A percentile compares a stretch with the other conserved stretches of the same genome.
phyloP scores from a whole-genome alignment of 1,140 invertebrate genomes.

The Drosophila elegans region DNA sequence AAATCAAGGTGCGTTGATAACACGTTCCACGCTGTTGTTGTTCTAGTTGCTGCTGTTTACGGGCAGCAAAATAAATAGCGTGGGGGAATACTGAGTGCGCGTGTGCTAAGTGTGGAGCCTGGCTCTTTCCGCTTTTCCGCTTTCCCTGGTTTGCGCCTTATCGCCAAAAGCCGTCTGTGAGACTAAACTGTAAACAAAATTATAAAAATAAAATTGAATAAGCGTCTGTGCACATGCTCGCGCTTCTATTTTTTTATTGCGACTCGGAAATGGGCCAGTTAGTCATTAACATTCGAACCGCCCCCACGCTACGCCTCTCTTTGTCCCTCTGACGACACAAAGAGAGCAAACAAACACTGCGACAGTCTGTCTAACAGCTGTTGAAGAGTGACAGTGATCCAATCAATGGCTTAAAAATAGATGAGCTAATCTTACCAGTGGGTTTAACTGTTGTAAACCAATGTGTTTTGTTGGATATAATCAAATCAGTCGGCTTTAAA shows the following conservation, averaged over 20 bases:
- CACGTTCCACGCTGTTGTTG: constrained; percentile 35
- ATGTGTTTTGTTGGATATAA: background rate
- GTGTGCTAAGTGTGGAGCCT: constrained; percentile 49
- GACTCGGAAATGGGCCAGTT: constrained; percentile 67
- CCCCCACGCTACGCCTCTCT: constrained; percentile 6
- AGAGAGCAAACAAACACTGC: constrained; percentile 11
- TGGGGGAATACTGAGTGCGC: constrained; percentile 37
- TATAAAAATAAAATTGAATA: constrained; percentile 62
- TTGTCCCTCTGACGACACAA: constrained; percentile 1
- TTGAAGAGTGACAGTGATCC: constrained; percentile 10
- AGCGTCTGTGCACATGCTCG: constrained; percentile 29
- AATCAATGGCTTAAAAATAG: constrained; percentile 11
- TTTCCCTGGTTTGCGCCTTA: constrained; percentile 53
- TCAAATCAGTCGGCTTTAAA: background rate
- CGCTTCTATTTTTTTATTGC: constrained; percentile 62
- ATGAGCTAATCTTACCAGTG: background rate
- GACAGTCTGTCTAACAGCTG: constrained; percentile 53
- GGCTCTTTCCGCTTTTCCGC: constrained; percentile 26
- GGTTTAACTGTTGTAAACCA: background rate
- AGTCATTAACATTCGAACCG: constrained; percentile 72
- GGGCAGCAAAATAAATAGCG: constrained; percentile 30
- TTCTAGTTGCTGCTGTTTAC: constrained; percentile 31
- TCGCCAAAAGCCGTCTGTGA: constrained; percentile 46
- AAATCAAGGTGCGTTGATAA: constrained; percentile 74
- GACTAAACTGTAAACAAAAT: constrained; percentile 75